phyloP scores from a whole-genome alignment of 2,888 invertebrate species.

The Mimumesa dahlbomi region DNA sequence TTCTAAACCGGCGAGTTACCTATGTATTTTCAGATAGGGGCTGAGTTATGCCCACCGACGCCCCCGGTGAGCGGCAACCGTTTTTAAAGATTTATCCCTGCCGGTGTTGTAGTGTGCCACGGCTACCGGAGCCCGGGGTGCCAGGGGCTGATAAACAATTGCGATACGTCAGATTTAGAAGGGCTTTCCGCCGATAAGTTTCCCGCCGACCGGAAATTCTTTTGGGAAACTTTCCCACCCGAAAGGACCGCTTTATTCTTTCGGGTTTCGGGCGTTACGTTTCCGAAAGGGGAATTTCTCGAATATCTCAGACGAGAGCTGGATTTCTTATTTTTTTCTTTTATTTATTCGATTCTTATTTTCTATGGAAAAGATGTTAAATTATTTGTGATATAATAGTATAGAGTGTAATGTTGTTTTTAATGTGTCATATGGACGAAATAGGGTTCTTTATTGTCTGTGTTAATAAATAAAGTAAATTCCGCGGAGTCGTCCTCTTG shows the following conservation, averaged over 20 bases:
- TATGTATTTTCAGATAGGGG: conserved; percentile 78
- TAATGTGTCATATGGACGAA: too few species aligned
- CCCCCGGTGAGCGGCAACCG: conserved; percentile 64
- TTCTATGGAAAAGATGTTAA: too few species aligned
- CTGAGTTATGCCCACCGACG: conserved; percentile 73
- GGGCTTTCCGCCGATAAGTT: conserved; percentile 20
- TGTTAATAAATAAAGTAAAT: neutral
- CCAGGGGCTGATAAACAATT: conserved; percentile 53
- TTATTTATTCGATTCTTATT: too few species aligned
- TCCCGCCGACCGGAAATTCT: conserved; percentile 10
- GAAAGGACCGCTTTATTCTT: too few species aligned
- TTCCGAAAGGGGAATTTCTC: too few species aligned
- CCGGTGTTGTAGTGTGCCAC: conserved; percentile 47
- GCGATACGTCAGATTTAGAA: conserved; percentile 40
- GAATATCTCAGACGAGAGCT: too few species aligned
- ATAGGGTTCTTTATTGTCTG: neutral
- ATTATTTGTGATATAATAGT: too few species aligned
- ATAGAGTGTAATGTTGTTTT: too few species aligned
- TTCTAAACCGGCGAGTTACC: conserved; percentile 73
- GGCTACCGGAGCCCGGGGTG: conserved; percentile 31
- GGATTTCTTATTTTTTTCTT: too few species aligned
- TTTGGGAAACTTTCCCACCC: conserved; percentile 2
- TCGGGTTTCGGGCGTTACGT: too few species aligned
- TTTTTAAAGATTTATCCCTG: conserved; percentile 78
- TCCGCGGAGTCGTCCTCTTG: neutral